Base-by-base conservation (phyloP, 2,797 vertebrate species). In the Lerista edwardsae region DNA sequence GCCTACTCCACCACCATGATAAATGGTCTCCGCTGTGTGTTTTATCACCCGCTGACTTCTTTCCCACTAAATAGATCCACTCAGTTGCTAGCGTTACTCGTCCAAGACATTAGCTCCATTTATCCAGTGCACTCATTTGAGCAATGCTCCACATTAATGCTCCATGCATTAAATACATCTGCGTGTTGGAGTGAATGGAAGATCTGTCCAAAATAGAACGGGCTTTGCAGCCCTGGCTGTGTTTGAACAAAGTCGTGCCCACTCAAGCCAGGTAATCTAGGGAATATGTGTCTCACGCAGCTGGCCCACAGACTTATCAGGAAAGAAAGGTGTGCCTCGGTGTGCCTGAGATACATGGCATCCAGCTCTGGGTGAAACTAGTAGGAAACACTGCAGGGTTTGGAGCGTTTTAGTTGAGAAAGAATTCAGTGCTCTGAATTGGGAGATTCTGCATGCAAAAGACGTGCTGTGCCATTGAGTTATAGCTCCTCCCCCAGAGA, bases 61-160 rank as follows among this genome's bases (percentile, higher is more conserved):
- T 41, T 64, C 34, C 15, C 19, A 77, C 57, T 84, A 82, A 89
- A 89, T 84, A 84, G 71, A 87, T 55, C 27, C 61, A n/a, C 59
- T 47, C 2, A 36, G 36, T 71, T 85, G 73, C 36, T 25, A 86
- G 82, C 34, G 0, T 12, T 14, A 69, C 85, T 79, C 7, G n/a
- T 77, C 7, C 55, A n/a, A n/a, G 0, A 1, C 21, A 3, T 6
- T 87, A 62, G 75, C 25, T 6, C 1, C 68, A 11, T 87, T 88
- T 78, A 0, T 3, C 34, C 14, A 51, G 81, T 88, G 83, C 76
- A n/a, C 73, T 84, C 81, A 82, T 72, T 1, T 2, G 41, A 14
- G 1, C 14, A 3, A 0, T 75, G 25, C 78, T 87, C 9, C 9
- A 83, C 21, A 5, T n/a, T 36, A 47, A 11, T 47, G 44, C 44